Evolutionary conservation across 2,113 vertebrate genomes (phyloP).

Genomic region (Paradoxurus hermaphroditus): DNA sequence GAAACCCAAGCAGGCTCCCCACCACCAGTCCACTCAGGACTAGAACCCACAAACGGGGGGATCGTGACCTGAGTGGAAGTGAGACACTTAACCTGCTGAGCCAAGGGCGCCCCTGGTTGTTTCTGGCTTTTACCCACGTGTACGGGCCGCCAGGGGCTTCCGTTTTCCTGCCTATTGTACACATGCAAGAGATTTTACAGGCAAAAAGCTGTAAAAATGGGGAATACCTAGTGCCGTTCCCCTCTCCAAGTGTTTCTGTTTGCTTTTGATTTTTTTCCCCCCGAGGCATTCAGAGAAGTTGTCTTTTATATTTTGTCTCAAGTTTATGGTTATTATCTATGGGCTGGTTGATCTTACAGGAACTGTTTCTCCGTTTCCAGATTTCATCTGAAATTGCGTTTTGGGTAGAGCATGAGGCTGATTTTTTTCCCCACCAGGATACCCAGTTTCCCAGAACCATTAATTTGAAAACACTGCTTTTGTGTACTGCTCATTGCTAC

Average conservation of each 20-base stretch:
- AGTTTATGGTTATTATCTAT: not conserved
- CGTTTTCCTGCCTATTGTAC: accelerated
- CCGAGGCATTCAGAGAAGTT: not conserved
- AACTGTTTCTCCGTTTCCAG: not conserved
- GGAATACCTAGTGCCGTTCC: not conserved
- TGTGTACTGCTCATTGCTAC: not conserved
- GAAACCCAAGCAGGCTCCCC: too few species aligned
- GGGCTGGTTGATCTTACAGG: not conserved
- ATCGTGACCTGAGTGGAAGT: too few species aligned
- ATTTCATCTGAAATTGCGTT: not conserved
- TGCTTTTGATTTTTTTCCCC: not conserved
- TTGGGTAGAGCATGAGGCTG: not conserved
- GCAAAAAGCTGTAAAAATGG: not conserved
- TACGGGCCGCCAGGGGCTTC: not conserved
- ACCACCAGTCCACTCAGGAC: too few species aligned
- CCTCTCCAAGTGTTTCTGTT: not conserved
- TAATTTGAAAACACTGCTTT: not conserved
- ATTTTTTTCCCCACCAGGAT: not conserved
- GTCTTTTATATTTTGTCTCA: not conserved
- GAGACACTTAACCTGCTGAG: too few species aligned
- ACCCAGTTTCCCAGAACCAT: constrained; percentile 6
- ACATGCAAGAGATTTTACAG: not conserved
- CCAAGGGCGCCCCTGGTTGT: not conserved
- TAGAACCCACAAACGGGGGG: too few species aligned
- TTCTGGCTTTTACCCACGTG: not conserved